Base-by-base conservation (phyloP, 2,797 vertebrate genomes). In the Phataginus tricuspis region DNA sequence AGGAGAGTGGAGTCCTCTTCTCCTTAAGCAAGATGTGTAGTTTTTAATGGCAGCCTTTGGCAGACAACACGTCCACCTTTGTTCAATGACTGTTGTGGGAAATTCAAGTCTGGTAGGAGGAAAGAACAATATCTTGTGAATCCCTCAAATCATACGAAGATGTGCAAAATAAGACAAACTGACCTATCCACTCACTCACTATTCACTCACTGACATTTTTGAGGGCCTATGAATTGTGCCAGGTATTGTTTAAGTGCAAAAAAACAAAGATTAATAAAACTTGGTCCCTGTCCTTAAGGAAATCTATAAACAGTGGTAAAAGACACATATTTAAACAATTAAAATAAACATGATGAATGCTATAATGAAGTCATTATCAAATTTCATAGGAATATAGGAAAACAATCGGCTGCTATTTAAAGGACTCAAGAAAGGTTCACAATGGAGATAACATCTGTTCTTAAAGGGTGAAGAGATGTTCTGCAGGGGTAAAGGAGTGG, bases 91-190 rank as follows among this genome's bases (percentile, higher is more conserved):
- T 45, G 1, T 2, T 59, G 68, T 53, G 37, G 74, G 42, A 78
- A 84, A 89, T 85, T 91, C 63, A 93, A 55, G 74, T 59, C 53
- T 80, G 49, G 3, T 1, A 78, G 34, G 21, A 94, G 23, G n/a
- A 83, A 31, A 82, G 82, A 95, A 92, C 25, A 83, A 19, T 29
- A 53, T 59, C 31, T 64, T 69, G n/a, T 57, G 27, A 77, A 49
- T 15, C 18, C 55, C 27, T 83, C 27, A 90, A 89, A 85, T 90
- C 19, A 29, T 4, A 88, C 45, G 37, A 92, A 45, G 9, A 84
- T 68, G 23, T 91, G 18, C 64, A 85, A 77, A 95, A 53, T 68
- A 55, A 91, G 55, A 93, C 49, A 49, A 82, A 72, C n/a, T 64
- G 61, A 74, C 61, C 25, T 45, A 49, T 34, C 31, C 3, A 64